Evolutionary conservation across 2,113 vertebrate species (phyloP).

Genomic region (Mugil cephalus): DNA sequence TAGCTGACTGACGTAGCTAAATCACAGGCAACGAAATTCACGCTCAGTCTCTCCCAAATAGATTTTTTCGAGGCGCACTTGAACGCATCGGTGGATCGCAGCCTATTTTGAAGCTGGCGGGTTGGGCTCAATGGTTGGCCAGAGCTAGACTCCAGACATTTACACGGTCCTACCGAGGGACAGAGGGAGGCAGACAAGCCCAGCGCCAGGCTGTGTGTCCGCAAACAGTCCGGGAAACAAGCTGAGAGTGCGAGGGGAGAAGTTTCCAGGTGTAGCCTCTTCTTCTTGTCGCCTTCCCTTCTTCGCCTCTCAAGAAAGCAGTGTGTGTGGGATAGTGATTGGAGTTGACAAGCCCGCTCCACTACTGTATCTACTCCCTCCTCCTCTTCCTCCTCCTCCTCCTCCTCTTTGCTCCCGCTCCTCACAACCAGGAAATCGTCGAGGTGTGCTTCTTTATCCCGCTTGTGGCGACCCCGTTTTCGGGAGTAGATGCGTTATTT

Average conservation of each 20-base stretch:
- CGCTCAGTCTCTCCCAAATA: neutral
- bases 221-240: conserved; percentile 23
- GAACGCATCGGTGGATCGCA: conserved; percentile 62
- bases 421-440: conserved; percentile 86
- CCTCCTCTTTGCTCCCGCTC: conserved; percentile 62
- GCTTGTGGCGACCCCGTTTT: conserved; percentile 62
- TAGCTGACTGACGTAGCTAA: too few relatives aligned
- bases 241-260: conserved; percentile 22
- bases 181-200: conserved; percentile 32
- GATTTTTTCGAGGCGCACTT: neutral
- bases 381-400: conserved; percentile 60
- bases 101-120: conserved; percentile 79
- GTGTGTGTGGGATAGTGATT: conserved; percentile 75
- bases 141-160: conserved; percentile 62
- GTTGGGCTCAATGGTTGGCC: too few relatives aligned
- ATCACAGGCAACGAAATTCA: too few relatives aligned
- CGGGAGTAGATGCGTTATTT: conserved; percentile 72
- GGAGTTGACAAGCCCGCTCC: conserved; percentile 84
- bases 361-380: conserved; percentile 78
- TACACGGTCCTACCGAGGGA: conserved; percentile 45
- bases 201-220: conserved; percentile 4
- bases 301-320: conserved; percentile 36
- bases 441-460: conserved; percentile 80
- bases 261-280: neutral
- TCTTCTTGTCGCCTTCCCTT: conserved; percentile 15